Base-by-base conservation (phyloP, 2,113 vertebrate species). In the Panurus biarmicus region DNA sequence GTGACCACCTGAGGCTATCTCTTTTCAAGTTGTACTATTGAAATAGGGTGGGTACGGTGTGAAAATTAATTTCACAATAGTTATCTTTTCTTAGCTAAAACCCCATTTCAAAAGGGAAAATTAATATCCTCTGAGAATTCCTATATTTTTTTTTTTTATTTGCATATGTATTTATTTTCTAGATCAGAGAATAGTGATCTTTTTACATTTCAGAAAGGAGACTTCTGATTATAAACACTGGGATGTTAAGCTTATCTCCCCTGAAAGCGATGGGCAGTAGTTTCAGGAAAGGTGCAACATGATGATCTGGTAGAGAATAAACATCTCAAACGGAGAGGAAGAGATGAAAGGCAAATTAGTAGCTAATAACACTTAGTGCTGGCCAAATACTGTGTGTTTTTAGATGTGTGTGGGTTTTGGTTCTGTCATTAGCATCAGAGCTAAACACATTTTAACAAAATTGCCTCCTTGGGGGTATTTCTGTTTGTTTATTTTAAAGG, bases 61-160 rank as follows among this genome's bases (percentile, higher is more conserved):
- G 50, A 85, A 79, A 94, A 58, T 25, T 22, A 1, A 51, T 60
- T 94, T 74, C 3, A 48, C 56, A 81, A n/a, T 31, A 54, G 7
- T 40, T 35, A 3, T 5, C 1, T 11, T 53, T 77, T 84, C n/a
- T 66, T 36, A 35, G 8, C 16, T 23, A 56, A 53, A 36, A 6
- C 0, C 2, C 1, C 5, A 10, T 28, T 61, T 20, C 1, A 31
- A 61, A 61, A 47, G 36, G 13, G 0, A 20, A 17, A 51, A 69
- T 42, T 23, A 65, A 53, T 51, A 38, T 73, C 21, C 19, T 64
- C 23, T 45, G 62, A 70, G 26, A 54, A 36, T 17, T 42, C 12
- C 5, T 47, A 1, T 4, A 19, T 80, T 78, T 64, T 40, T 12
- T 64, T 40, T 12, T 62, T 83, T 67, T 23, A 40, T 70, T 72